Percentiles rank a stretch among this genome's conserved stretches.
Evolutionary conservation across 2,797 vertebrate species (phyloP).

Genomic region (Phalanger gymnotis): DNA sequence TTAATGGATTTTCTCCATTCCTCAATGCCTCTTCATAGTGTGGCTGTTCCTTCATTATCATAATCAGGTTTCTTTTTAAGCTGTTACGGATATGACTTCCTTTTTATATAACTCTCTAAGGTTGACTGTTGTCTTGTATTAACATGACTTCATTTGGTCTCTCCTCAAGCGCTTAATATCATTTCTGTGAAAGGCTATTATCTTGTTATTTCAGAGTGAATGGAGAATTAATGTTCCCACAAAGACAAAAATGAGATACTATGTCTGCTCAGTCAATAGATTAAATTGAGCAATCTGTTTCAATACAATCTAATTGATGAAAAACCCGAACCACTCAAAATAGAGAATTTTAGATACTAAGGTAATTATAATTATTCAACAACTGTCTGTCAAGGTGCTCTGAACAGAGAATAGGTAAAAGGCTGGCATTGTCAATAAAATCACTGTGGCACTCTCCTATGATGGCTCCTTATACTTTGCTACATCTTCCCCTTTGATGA

Average conservation of each 20-base stretch:
- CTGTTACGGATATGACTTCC: background rate
- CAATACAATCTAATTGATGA: slow-evolving; percentile 23
- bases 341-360: slow-evolving; percentile 33
- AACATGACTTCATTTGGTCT: slow-evolving; percentile 14
- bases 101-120: background rate
- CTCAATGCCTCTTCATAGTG: slow-evolving; percentile 8
- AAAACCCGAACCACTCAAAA: slow-evolving; percentile 31
- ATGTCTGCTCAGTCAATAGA: slow-evolving; percentile 11
- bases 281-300: slow-evolving; percentile 32
- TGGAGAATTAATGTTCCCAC: slow-evolving; percentile 44
- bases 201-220: slow-evolving; percentile 59
- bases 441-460: background rate
- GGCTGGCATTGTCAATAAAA: background rate
- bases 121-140: slow-evolving; percentile 16
- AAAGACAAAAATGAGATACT: slow-evolving; percentile 25
- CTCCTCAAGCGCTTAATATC: slow-evolving; percentile 33
- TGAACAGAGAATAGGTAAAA: background rate
- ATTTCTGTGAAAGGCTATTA: slow-evolving; percentile 54
- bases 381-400: background rate
- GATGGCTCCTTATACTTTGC: background rate
- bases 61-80: slow-evolving; percentile 47
- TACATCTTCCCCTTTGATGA: background rate
- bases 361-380: slow-evolving; percentile 12
- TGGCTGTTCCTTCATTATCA: slow-evolving; percentile 7
- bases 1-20: slow-evolving; percentile 16